A percentile compares a stretch with the other conserved stretches of the same genome.
phyloP scores from a whole-genome alignment of 2,113 vertebrate genomes.

The Pluvialis apricaria region DNA sequence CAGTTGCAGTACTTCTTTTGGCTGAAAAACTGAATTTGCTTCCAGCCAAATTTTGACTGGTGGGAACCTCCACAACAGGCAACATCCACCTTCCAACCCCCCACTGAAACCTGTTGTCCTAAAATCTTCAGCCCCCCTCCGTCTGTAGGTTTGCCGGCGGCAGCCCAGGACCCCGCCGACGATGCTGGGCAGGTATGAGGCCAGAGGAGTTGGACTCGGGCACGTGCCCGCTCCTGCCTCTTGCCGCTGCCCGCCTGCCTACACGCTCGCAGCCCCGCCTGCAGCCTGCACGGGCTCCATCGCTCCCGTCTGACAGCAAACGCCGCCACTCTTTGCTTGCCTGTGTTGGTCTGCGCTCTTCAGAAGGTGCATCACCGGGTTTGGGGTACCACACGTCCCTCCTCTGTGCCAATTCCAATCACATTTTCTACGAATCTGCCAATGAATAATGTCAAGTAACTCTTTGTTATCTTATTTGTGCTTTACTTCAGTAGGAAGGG shows the following conservation, averaged over 20 bases:
- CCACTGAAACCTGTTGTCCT: neutral
- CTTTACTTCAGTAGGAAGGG: neutral
- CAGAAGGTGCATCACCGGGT: neutral
- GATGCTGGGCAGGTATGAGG: accelerated
- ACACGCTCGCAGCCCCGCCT: neutral
- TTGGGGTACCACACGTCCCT: neutral
- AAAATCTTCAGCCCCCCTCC: neutral
- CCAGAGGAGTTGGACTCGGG: neutral
- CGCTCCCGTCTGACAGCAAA: accelerated
- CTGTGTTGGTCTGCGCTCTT: neutral
- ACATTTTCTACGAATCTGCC: neutral
- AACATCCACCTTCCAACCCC: neutral
- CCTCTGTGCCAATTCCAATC: neutral
- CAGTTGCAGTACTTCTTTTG: neutral
- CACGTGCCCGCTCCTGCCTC: neutral
- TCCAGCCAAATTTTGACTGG: neutral
- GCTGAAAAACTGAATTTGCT: neutral
- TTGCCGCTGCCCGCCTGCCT: neutral
- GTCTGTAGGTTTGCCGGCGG: accelerated
- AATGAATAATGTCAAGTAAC: neutral
- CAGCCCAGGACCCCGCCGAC: neutral
- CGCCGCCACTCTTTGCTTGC: neutral
- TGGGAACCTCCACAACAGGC: neutral
- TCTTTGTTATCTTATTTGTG: neutral
- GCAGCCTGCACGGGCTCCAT: neutral